Evolutionary conservation across 64 coral and sea anemone genomes (phyloP).

Genomic region (Platygyra sinensis): DNA sequence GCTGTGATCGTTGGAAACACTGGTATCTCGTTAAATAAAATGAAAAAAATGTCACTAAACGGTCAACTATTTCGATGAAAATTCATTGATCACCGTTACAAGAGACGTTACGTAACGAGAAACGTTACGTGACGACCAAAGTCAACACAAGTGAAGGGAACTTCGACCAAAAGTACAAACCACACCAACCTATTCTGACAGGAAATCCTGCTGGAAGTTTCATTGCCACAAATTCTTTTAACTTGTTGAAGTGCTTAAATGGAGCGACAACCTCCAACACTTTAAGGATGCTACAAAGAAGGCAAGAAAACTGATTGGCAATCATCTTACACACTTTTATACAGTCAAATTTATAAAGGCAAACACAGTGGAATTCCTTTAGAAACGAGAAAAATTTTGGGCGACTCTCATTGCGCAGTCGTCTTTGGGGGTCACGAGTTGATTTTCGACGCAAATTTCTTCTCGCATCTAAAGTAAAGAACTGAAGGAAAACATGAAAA

Average conservation of each 20-base stretch:
- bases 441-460: too few species aligned
- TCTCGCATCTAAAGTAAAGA: too few species aligned
- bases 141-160: background rate
- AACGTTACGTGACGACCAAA: background rate
- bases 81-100: background rate
- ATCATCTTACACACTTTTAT: too few species aligned
- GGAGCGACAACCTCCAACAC: constrained; percentile 95
- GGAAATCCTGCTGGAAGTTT: constrained; percentile 97
- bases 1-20: constrained; percentile 96
- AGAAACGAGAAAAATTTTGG: too few species aligned
- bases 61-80: background rate
- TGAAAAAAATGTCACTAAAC: background rate
- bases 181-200: constrained; percentile 88
- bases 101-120: background rate
- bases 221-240: constrained; percentile 99
- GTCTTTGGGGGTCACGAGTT: too few species aligned
- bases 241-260: constrained; percentile 95
- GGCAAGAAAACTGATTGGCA: background rate
- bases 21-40: constrained; percentile 76
- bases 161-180: background rate
- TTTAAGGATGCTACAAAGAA: constrained; percentile 73
- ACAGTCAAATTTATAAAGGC: too few species aligned
- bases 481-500: background rate
- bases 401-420: too few species aligned
- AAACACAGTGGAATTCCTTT: too few species aligned